Percentiles rank a stretch among this genome's conserved stretches.
phyloP scores from a whole-genome alignment of 2,797 vertebrate species.

The Falco novaeseelandiae region DNA sequence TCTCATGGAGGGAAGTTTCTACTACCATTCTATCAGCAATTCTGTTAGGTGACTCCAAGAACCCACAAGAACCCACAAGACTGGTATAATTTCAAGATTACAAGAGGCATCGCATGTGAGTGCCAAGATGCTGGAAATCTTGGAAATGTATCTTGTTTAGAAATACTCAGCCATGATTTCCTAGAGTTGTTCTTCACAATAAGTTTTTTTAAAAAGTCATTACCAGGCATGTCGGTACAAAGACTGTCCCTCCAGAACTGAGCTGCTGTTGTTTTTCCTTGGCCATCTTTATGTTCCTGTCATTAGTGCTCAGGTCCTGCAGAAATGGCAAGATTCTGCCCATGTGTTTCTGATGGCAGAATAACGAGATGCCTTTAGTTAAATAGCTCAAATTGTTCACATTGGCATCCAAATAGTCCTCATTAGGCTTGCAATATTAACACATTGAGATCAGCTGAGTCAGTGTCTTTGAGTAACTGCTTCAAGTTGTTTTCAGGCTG shows the following conservation, averaged over 20 bases:
- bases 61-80: not conserved
- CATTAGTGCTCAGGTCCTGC: not conserved
- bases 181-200: conserved; percentile 3
- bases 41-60: not conserved
- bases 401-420: not conserved
- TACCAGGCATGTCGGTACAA: not conserved
- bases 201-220: not conserved
- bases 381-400: not conserved
- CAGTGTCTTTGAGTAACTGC: not conserved
- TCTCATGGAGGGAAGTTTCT: not conserved
- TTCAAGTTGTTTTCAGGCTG: not conserved
- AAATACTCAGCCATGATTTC: not conserved
- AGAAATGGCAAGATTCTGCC: not conserved
- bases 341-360: not conserved
- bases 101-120: not conserved
- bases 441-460: not conserved
- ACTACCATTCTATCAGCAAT: not conserved
- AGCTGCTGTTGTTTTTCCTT: not conserved
- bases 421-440: not conserved
- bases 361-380: not conserved
- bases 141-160: conserved; percentile 15
- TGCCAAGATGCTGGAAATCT: not conserved
- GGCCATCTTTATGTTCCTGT: not conserved
- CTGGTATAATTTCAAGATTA: not conserved
- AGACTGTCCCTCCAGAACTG: not conserved